phyloP scores from a whole-genome alignment of 2,797 vertebrate species.

The Xenentodon cancila region DNA sequence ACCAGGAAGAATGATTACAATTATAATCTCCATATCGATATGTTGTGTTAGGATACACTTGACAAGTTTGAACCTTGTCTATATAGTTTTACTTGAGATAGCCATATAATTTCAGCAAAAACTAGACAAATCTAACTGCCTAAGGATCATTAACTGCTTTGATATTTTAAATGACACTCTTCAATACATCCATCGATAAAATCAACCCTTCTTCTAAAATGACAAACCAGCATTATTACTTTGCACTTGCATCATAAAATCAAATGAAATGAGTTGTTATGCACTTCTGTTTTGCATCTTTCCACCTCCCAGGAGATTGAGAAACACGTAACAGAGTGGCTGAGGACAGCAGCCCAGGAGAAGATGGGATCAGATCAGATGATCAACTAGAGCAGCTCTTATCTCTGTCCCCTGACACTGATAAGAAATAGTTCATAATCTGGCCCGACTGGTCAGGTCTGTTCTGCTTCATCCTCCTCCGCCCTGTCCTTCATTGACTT shows the following conservation, averaged over 20 bases:
- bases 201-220: neutral
- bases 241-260: neutral
- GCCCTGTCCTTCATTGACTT: conserved; percentile 31
- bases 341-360: conserved; percentile 66
- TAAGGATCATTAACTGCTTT: too few relatives aligned
- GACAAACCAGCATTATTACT: neutral
- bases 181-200: too few relatives aligned
- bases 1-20: too few relatives aligned
- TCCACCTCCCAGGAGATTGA: conserved; percentile 71
- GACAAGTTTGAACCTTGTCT: too few relatives aligned
- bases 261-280: neutral
- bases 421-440: conserved; percentile 42
- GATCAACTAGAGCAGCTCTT: conserved; percentile 37
- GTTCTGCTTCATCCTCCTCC: conserved; percentile 16
- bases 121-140: too few relatives aligned
- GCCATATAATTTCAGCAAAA: too few relatives aligned
- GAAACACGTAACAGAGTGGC: conserved; percentile 68
- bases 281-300: conserved; percentile 11
- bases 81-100: too few relatives aligned
- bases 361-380: conserved; percentile 30
- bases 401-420: conserved; percentile 28
- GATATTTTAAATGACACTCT: too few relatives aligned
- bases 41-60: too few relatives aligned
- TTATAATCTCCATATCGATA: too few relatives aligned
- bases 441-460: conserved; percentile 7